These are phyloP conservation scores for Meloe dianella DNA, from an alignment of 2,888 invertebrate genomes.

Conservation along the genomic window DNA sequence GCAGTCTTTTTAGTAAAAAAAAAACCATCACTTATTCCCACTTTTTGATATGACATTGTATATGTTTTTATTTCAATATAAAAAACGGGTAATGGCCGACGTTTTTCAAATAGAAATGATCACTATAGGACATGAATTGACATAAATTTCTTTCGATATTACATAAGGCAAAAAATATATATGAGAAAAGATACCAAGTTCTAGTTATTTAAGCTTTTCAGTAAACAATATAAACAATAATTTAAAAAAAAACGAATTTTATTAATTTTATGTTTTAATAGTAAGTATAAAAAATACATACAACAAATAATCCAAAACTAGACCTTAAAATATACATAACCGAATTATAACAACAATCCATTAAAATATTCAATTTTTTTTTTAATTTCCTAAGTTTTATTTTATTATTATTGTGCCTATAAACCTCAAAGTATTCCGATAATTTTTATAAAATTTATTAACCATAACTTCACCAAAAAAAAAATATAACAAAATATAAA, in stretches of 20 bases:
- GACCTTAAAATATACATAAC: slow-evolving; percentile 30
- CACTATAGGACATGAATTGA: no score
- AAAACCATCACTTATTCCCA: no score
- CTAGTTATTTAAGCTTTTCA: no score
- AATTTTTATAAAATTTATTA: slow-evolving; percentile 17
- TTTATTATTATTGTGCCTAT: slow-evolving; percentile 3
- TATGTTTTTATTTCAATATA: no score
- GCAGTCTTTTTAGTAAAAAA: no score
- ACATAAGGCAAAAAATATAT: no score
- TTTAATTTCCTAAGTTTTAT: background rate
- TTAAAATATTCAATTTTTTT: slow-evolving; percentile 20
- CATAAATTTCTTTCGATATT: no score
- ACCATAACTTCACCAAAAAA: background rate
- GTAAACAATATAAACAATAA: background rate
- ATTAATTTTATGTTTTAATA: slow-evolving; percentile 28
- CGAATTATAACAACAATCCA: slow-evolving; percentile 32
- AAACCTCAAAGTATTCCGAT: background rate
- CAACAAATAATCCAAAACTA: slow-evolving; percentile 41
- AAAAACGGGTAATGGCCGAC: no score
- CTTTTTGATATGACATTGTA: no score
- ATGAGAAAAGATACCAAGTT: no score
- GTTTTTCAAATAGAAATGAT: no score
- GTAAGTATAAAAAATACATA: slow-evolving; percentile 46
- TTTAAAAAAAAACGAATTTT: slow-evolving; percentile 9
- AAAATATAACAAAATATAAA: background rate